Percentiles rank a stretch among this genome's conserved stretches.
Evolutionary conservation across 2,797 vertebrate species (phyloP).

Genomic region (Cynodonichthys magdalenae): DNA sequence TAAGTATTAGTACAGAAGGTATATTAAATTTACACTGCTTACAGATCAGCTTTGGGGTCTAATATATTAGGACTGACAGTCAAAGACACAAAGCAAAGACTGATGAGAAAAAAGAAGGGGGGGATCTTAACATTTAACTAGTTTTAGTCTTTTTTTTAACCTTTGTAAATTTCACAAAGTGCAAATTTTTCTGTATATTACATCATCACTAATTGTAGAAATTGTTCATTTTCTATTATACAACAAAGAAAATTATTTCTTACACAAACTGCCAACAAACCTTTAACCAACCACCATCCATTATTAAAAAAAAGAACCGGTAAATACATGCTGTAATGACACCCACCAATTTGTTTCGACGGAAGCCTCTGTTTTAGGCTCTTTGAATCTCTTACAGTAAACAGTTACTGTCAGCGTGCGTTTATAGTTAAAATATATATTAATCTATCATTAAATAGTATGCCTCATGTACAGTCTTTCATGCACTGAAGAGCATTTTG

Average conservation of each 20-base stretch:
- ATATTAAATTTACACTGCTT: conserved; percentile 58
- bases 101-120: conserved; percentile 37
- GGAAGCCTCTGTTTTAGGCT: conserved; percentile 57
- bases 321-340: conserved; percentile 81
- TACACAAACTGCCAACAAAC: conserved; percentile 61
- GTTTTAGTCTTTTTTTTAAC: conserved; percentile 69
- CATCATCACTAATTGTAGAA: conserved; percentile 75
- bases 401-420: conserved; percentile 79
- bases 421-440: conserved; percentile 85
- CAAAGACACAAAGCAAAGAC: conserved; percentile 67
- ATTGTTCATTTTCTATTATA: conserved; percentile 61
- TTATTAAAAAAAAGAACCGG: conserved; percentile 69
- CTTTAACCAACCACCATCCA: conserved; percentile 50
- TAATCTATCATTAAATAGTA: conserved; percentile 86
- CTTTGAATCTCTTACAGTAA: conserved; percentile 69
- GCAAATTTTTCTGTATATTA: conserved; percentile 79
- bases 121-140: conserved; percentile 74
- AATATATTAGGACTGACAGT: conserved; percentile 59
- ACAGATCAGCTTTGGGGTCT: conserved; percentile 65
- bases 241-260: conserved; percentile 68
- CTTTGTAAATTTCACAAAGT: conserved; percentile 81
- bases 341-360: conserved; percentile 62
- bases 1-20: conserved; percentile 52
- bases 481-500: conserved; percentile 88
- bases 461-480: conserved; percentile 87